Evolutionary conservation across 2,888 invertebrate species (phyloP).

Genomic region (Rhagophthalmus giganteus): DNA sequence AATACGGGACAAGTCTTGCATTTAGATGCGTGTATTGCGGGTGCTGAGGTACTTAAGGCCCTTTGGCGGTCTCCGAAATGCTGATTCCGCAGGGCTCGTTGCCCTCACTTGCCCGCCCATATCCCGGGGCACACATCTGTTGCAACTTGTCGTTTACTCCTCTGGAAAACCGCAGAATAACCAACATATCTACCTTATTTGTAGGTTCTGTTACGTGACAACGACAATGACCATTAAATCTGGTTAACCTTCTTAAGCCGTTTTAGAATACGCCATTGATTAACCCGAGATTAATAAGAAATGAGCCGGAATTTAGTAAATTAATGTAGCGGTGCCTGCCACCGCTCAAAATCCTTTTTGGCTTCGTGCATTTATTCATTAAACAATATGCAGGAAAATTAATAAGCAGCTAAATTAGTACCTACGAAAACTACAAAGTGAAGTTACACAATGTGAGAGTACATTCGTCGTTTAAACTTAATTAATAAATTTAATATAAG

Average conservation of each 20-base stretch:
- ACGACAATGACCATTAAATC: constrained; percentile 38
- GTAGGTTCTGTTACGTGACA: constrained; percentile 35
- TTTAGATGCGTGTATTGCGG: constrained; percentile 47
- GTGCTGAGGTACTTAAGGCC: constrained; percentile 41
- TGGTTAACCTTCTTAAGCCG: constrained; percentile 35
- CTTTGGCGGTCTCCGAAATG: constrained; percentile 42
- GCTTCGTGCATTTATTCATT: too few relatives aligned
- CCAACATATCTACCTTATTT: constrained; percentile 37
- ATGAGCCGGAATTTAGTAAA: too few relatives aligned
- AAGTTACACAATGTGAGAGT: too few relatives aligned
- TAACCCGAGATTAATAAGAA: too few relatives aligned
- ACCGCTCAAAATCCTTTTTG: too few relatives aligned
- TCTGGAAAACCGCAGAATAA: constrained; percentile 24
- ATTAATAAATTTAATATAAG: too few relatives aligned
- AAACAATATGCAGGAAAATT: too few relatives aligned
- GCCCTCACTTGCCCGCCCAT: constrained; percentile 39
- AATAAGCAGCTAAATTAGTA: too few relatives aligned
- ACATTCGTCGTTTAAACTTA: too few relatives aligned
- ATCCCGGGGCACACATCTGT: constrained; percentile 47
- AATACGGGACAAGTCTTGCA: constrained; percentile 43
- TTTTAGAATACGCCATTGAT: too few relatives aligned
- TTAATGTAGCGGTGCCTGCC: too few relatives aligned
- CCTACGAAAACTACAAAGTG: too few relatives aligned
- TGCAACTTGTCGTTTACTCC: constrained; percentile 33
- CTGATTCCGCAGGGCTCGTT: constrained; percentile 43